Evolutionary conservation across 2,888 invertebrate genomes (phyloP), one percentile per base, ranked within the genome.

Genomic region (Cerastoderma edule): DNA sequence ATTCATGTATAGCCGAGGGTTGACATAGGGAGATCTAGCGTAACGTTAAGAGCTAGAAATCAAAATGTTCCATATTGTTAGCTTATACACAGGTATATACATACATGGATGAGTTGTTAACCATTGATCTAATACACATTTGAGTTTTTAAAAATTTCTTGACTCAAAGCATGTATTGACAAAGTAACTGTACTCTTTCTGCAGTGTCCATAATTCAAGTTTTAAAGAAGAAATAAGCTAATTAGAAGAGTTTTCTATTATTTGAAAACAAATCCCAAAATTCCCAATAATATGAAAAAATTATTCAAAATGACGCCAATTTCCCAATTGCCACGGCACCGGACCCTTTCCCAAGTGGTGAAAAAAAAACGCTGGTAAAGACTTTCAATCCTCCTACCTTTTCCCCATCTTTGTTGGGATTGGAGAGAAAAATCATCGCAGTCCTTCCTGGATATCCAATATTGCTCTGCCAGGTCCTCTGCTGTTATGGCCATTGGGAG

Each of bases 401-500:
- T 94, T 93, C 96, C 96, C 98, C 98, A 99, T 77, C 95, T 94
- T 85, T 95, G 95, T 91, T 99, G 99, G 0, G 98, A 98, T 78
- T 95, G 94, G 2, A 97, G 91, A 0, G 98, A 96, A 93, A 96
- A 99, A 80, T 95, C 94, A 91, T 99, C 99, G 65, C 96, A 89
- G 16, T 92, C 90, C 71, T 91, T 85, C n/a, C 92, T 71, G 16
- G 89, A 83, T 10, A 93, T 84, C 33, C 86, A 81, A 78, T 92
- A 92, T 78, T 92, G 90, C 67, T 89, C 90, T 4, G 93, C 93
- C 66, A 93, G 83, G 70, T 92, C 92, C 78, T 93, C 93, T 28
- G 93, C 93, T 0, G 99, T 99, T 90, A 98, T 93, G 1, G 97
- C 99, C 99, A 99, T 99, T 0, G 99, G 97, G 44, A 97, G 94